phyloP scores from a whole-genome alignment of 2,797 vertebrate genomes.

The Gambusia yucatana region DNA sequence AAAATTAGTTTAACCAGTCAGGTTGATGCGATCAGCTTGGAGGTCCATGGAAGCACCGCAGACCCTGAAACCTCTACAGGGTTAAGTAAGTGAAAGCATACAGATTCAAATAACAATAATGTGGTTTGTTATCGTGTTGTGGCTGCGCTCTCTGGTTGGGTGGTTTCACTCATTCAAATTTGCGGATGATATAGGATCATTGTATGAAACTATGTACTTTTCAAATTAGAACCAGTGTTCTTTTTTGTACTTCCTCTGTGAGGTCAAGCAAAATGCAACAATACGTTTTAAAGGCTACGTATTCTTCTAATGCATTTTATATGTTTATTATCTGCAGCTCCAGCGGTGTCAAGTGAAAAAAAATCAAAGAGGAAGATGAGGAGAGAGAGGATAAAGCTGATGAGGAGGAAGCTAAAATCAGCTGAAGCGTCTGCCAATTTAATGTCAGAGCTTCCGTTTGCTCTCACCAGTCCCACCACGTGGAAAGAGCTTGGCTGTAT shows the following conservation, averaged over 20 bases:
- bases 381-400: constrained; percentile 54
- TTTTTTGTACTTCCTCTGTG: not conserved
- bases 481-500: constrained; percentile 86
- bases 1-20: constrained; percentile 14
- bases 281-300: not conserved
- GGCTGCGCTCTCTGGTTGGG: too few species aligned
- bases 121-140: not conserved
- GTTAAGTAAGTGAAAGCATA: constrained; percentile 37
- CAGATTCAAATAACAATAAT: not conserved
- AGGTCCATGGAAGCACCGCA: constrained; percentile 11
- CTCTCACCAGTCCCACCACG: constrained; percentile 74
- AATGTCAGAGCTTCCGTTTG: constrained; percentile 87
- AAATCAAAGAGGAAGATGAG: constrained; percentile 44
- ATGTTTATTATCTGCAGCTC: constrained; percentile 7
- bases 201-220: not conserved
- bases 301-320: not conserved
- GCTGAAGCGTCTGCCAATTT: constrained; percentile 43
- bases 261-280: not conserved
- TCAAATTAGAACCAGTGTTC: not conserved
- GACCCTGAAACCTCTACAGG: not conserved
- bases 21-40: constrained; percentile 12
- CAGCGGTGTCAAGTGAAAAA: constrained; percentile 41
- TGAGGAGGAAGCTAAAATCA: constrained; percentile 51
- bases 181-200: too few species aligned
- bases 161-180: not conserved